Conservation (phyloP, 1,140 invertebrate species). For the Rhagoletis pomonella region DNA sequence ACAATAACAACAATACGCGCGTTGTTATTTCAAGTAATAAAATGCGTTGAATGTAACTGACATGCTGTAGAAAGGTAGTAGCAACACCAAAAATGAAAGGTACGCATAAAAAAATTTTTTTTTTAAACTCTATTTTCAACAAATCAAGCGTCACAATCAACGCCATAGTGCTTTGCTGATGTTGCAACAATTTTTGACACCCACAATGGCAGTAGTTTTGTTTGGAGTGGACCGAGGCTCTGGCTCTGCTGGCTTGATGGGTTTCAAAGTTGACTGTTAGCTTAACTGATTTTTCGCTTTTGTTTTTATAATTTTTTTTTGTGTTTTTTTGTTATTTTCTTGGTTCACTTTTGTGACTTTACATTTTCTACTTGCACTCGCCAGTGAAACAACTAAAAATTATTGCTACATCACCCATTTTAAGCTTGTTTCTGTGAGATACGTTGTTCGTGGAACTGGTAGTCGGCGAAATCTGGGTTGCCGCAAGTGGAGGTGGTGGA, state of each 20-base stretch:
- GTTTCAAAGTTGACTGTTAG: background rate
- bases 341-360: background rate
- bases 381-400: background rate
- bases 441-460: no score
- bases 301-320: background rate
- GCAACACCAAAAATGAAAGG: background rate
- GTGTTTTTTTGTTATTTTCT: no score
- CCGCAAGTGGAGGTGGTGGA: no score
- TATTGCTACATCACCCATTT: conserved; percentile 16
- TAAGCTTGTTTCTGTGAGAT: conserved; percentile 11
- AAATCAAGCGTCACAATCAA: conserved; percentile 13
- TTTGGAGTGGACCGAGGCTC: background rate
- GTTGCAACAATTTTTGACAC: conserved; percentile 29
- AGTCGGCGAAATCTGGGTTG: no score
- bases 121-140: conserved; percentile 27
- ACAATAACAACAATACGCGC: background rate
- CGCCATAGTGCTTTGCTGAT: background rate
- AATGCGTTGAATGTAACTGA: conserved; percentile 6
- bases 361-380: background rate
- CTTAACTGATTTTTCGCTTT: conserved; percentile 15
- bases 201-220: background rate
- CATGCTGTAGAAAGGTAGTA: background rate
- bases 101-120: background rate
- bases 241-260: background rate
- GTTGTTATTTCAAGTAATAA: background rate